Base-by-base conservation (phyloP, 2,113 vertebrate genomes). In the Zosterops borbonicus region DNA sequence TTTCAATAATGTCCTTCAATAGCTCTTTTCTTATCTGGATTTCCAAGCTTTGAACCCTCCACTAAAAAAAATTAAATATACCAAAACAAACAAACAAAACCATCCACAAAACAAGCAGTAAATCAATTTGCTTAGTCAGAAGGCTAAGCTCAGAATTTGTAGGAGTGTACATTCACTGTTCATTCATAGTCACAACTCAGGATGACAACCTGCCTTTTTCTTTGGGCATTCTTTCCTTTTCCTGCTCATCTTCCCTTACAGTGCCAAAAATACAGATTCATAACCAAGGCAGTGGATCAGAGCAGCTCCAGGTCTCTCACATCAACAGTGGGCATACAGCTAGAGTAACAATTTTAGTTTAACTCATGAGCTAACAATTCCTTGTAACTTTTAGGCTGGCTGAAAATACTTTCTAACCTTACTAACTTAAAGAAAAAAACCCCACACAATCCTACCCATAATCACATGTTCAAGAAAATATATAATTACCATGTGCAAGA, bases 251-350 rank as follows among this genome's bases (percentile, higher is more conserved):
- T 24, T 42, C 29, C 60, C 23, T 49, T 56, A 39, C 14, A 44
- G 16, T 15, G 29, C 17, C 78, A 69, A 60, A 87, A 14, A 41
- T 21, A 37, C 2, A 28, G 11, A 70, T 6, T 39, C 52, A 41
- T 14, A 50, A 47, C 18, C 27, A 78, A n/a, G 22, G 2, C 21
- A 39, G 52, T 11, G 28, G 21, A 44, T n/a, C 60, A 56, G 17
- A 74, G 39, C 56, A 55, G 44, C 52, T 75, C 42, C 53, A 73
- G 35, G 28, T 76, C 75, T 47, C 41, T 28, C 22, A 31, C 21
- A 62, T 3, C 13, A 82, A 33, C 24, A 41, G 23, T 7, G 19
- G 11, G 11, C 0, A 0, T 9, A 16, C 4, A 90, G 28, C 1
- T 87, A 29, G 62, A 70, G n/a, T n/a, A 21, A 65, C 5, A 62